Evolutionary conservation across 2,888 invertebrate species (phyloP), one percentile per base, ranked within the genome.

Genomic region (Drosophila lutescens): DNA sequence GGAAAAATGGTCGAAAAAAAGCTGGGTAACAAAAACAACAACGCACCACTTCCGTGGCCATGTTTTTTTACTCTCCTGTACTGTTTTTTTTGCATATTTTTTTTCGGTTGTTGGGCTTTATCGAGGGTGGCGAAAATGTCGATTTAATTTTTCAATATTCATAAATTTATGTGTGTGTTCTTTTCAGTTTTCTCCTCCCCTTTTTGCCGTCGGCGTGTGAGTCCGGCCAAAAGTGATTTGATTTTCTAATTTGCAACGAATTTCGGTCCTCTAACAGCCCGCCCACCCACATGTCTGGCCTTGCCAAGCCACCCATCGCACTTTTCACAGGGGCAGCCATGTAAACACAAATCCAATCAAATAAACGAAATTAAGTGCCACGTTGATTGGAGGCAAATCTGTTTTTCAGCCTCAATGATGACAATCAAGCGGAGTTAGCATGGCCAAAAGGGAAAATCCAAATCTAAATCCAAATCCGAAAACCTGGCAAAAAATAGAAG

Each of bases 321-420:
- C 46, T 49, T 49, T 17, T 8, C 12, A 8, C 34, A 17, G 53
- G 61, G 57, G 68, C 88, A 84, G 84, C 76, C 85, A 85, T 85
- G 89, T 88, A 88, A 85, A 88, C 89, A 85, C 85, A 85, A 85
- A 85, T 85, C 85, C 89, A 85, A 85, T 85, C 85, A 85, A 85
- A 85, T 85, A 85, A 85, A 85, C 89, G 87, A 85, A 85, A 85
- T 85, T 85, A 85, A 85, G 85, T 88, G 89, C 66, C 84, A 88
- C 89, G 85, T 86, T 85, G 85, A 85, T 85, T 85, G 89, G 75
- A 88, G 89, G 87, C 89, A 88, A 85, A 85, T 85, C 85, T 85
- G 89, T 85, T 88, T 82, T 84, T 76, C 80, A 86, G 86, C 87
- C 89, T 86, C 79, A 85, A 88, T 85, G 87, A 88, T 85, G 89